Percentiles rank a stretch among this genome's conserved stretches.
These are phyloP conservation scores for Zeugodacus cucurbitae DNA, from an alignment of 1,140 invertebrate genomes.

Conservation along the genomic window DNA sequence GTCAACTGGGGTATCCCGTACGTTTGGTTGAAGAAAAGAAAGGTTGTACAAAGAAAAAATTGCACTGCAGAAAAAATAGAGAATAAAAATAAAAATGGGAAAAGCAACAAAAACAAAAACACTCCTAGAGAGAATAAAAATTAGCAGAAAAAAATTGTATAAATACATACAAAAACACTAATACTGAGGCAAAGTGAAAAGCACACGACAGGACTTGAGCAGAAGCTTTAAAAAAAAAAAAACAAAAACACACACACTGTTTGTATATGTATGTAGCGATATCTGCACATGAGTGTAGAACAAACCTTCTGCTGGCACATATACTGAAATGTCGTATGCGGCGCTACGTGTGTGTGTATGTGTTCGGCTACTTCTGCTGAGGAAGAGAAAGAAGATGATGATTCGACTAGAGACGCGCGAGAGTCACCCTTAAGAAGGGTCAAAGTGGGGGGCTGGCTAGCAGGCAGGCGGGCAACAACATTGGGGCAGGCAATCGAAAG, in stretches of 20 bases:
- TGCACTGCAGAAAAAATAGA: constrained; percentile 25
- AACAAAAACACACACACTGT: neutral
- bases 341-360: neutral
- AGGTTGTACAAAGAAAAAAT: constrained; percentile 40
- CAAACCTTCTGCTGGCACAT: constrained; percentile 22
- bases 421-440: constrained; percentile 35
- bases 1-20: constrained; percentile 38
- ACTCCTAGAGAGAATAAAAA: constrained; percentile 26
- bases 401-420: constrained; percentile 24
- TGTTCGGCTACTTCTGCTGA: neutral
- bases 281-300: constrained; percentile 24
- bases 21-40: constrained; percentile 32
- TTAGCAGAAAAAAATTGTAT: neutral
- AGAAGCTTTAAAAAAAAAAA: constrained; percentile 11
- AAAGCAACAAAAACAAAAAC: constrained; percentile 27
- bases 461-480: neutral
- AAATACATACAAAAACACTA: constrained; percentile 33
- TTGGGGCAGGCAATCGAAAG: constrained; percentile 38
- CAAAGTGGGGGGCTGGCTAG: neutral
- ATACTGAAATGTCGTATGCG: constrained; percentile 5
- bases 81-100: neutral
- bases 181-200: constrained; percentile 28
- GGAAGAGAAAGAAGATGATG: constrained; percentile 29
- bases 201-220: constrained; percentile 35
- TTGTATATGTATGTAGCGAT: neutral